A percentile compares a stretch with the other conserved stretches of the same genome.
These are phyloP conservation scores for Lichenostomus cassidix DNA, from an alignment of 2,113 vertebrate genomes.

Conservation along the genomic window DNA sequence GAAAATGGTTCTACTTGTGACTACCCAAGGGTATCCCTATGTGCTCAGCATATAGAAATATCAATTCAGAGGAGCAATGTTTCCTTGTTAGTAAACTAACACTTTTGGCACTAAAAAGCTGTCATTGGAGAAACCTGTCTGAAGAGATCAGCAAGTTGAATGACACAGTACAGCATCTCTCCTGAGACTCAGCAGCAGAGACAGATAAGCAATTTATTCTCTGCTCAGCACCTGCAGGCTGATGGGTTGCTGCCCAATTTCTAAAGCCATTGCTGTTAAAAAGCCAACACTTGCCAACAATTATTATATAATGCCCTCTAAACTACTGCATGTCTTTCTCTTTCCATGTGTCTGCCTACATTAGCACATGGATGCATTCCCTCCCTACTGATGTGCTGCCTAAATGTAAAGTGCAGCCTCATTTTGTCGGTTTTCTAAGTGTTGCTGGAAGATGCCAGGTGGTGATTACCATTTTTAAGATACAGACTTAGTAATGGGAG, in stretches of 20 bases:
- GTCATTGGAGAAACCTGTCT: conserved; percentile 8
- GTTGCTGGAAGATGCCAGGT: background rate
- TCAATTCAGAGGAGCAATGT: background rate
- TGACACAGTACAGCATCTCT: background rate
- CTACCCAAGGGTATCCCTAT: conserved; percentile 10
- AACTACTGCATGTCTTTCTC: background rate
- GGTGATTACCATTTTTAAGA: conserved; percentile 2
- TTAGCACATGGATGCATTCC: background rate
- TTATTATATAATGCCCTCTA: conserved; percentile 31
- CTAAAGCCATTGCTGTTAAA: conserved; percentile 28
- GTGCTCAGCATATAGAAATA: conserved; percentile 4
- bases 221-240: background rate
- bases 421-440: background rate
- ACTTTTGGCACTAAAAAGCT: background rate
- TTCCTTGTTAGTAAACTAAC: background rate
- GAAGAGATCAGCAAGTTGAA: conserved; percentile 41
- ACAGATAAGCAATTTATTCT: conserved; percentile 38
- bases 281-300: conserved; percentile 26
- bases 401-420: background rate
- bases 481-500: background rate
- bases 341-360: background rate
- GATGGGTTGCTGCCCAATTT: conserved; percentile 24
- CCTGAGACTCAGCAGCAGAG: conserved; percentile 20
- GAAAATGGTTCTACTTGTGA: conserved; percentile 37
- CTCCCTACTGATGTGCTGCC: background rate